Percentiles rank a stretch among this genome's conserved stretches.
These are phyloP conservation scores for Lepus oiostolus DNA, from an alignment of 2,797 vertebrate species.

Conservation along the genomic window DNA sequence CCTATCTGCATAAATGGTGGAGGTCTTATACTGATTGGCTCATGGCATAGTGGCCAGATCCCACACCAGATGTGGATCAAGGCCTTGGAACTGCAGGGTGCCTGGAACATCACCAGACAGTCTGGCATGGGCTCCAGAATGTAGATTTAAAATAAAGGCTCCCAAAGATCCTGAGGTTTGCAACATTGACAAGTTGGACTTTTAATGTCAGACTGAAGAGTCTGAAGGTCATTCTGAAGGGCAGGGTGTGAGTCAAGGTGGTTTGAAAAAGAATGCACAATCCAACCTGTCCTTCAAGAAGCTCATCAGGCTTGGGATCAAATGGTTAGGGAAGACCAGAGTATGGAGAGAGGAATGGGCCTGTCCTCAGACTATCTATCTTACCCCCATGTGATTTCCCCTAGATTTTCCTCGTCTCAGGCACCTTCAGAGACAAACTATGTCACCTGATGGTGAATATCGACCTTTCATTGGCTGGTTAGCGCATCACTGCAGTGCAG, in stretches of 20 bases:
- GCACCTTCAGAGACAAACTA: not conserved
- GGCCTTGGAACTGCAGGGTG: not conserved
- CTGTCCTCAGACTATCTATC: not conserved
- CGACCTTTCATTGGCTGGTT: not conserved
- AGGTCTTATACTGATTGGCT: not conserved
- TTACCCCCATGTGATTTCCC: not conserved
- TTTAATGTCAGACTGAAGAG: not conserved
- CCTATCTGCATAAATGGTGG: not conserved
- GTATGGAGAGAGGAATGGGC: not conserved
- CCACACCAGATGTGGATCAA: not conserved
- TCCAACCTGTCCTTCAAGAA: not conserved
- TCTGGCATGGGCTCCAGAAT: not conserved
- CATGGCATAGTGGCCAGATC: not conserved
- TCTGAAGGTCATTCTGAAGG: slow-evolving; percentile 14
- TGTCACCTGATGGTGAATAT: not conserved
- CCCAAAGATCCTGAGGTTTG: not conserved
- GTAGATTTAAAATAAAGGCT: not conserved
- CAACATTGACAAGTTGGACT: not conserved
- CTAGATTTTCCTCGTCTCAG: not conserved
- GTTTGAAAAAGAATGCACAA: not conserved
- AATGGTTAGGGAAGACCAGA: not conserved
- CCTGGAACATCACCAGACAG: not conserved
- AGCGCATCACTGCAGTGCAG: not conserved
- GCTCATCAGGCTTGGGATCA: not conserved
- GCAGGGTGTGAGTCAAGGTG: not conserved